phyloP scores from a whole-genome alignment of 2,888 invertebrate species.

The Heliconius hortense region DNA sequence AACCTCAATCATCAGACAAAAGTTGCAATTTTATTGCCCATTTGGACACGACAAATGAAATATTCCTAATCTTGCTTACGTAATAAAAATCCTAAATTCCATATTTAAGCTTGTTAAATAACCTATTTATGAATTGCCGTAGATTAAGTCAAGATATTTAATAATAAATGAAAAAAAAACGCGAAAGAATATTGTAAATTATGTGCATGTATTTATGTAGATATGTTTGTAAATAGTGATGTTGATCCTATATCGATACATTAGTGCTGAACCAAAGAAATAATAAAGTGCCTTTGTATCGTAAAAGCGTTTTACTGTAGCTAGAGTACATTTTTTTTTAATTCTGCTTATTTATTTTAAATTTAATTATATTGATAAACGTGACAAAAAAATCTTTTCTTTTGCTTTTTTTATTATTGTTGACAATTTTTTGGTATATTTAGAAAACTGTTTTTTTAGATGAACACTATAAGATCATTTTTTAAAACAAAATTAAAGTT shows the following conservation, averaged over 20 bases:
- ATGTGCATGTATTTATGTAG: slow-evolving; percentile 27
- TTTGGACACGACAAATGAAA: no score
- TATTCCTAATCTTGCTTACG: neutral
- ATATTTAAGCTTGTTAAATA: neutral
- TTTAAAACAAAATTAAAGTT: neutral
- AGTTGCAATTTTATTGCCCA: neutral
- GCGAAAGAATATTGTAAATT: slow-evolving; percentile 21
- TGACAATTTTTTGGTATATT: neutral
- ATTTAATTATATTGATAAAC: neutral
- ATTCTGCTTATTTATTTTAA: no score
- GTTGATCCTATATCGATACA: slow-evolving; percentile 36
- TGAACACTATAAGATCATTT: neutral
- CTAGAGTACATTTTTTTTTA: neutral
- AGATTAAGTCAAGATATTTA: slow-evolving; percentile 14
- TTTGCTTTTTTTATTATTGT: neutral
- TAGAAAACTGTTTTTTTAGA: neutral
- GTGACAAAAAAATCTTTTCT: neutral
- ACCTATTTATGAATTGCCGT: slow-evolving; percentile 8
- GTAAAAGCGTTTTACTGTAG: slow-evolving; percentile 30
- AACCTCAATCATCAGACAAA: neutral
- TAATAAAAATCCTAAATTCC: neutral
- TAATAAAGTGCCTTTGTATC: slow-evolving; percentile 52
- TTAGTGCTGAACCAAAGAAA: slow-evolving; percentile 50
- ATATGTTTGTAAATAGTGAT: slow-evolving; percentile 34
- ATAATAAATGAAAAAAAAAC: slow-evolving; percentile 6